These are phyloP conservation scores for Anthrax anthrax DNA, from an alignment of 2,888 invertebrate species.

Conservation along the genomic window DNA sequence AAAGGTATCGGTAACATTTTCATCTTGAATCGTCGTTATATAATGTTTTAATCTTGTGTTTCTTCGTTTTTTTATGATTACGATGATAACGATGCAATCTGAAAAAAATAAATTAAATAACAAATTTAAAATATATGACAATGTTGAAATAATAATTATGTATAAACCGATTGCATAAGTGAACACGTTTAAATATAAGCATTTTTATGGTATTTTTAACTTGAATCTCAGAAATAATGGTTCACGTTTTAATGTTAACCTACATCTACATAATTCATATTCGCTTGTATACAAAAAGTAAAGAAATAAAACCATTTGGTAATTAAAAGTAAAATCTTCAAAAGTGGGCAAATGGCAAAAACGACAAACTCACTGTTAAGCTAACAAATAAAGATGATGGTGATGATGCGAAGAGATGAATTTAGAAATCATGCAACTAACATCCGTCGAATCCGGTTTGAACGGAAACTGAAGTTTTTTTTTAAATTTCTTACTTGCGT, in stretches of 20 bases:
- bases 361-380: neutral
- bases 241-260: too few species aligned
- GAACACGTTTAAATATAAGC: too few species aligned
- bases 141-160: too few species aligned
- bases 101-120: conserved; percentile 3
- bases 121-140: neutral
- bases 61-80: too few species aligned
- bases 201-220: too few species aligned
- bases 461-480: conserved; percentile 21
- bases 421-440: conserved; percentile 13
- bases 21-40: conserved; percentile 33
- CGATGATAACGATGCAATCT: neutral
- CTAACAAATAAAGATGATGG: neutral
- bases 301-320: too few species aligned
- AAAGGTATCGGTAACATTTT: conserved; percentile 55
- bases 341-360: neutral
- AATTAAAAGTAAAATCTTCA: too few species aligned
- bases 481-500: conserved; percentile 9
- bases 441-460: conserved; percentile 22
- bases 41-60: neutral
- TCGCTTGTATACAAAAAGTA: too few species aligned
- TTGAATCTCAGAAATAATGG: too few species aligned
- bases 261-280: too few species aligned
- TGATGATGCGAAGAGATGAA: neutral
- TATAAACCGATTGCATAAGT: too few species aligned